Conservation (phyloP, 1,140 invertebrate genomes). For the Drosophila ambigua region DNA sequence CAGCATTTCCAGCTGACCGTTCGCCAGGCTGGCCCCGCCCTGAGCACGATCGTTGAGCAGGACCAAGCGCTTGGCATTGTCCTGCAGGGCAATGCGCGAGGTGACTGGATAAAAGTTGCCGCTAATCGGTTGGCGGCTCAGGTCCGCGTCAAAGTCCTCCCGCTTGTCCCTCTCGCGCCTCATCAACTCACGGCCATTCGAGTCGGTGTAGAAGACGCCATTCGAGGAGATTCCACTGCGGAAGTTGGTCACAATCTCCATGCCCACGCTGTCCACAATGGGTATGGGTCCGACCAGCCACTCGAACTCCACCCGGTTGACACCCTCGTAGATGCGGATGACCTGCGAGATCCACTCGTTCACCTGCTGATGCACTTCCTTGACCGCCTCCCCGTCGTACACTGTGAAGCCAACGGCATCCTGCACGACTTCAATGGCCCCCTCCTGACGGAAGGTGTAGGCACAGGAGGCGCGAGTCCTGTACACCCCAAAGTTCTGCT, state of each 20-base stretch:
- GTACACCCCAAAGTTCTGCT: constrained; percentile 92
- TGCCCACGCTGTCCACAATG: constrained; percentile 89
- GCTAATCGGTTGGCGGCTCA: constrained; percentile 88
- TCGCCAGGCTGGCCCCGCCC: constrained; percentile 91
- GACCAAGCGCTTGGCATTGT: constrained; percentile 85
- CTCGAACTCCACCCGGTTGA: constrained; percentile 92
- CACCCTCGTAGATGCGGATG: constrained; percentile 89
- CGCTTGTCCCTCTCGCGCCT: constrained; percentile 89
- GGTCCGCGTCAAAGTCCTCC: constrained; percentile 88
- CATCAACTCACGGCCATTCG: constrained; percentile 95
- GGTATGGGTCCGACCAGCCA: constrained; percentile 98
- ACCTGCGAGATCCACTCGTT: constrained; percentile 92
- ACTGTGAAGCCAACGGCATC: constrained; percentile 84
- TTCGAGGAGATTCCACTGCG: constrained; percentile 87
- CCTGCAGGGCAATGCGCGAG: constrained; percentile 89
- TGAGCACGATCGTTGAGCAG: constrained; percentile 94
- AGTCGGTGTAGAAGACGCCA: constrained; percentile 94
- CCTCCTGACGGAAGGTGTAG: constrained; percentile 93
- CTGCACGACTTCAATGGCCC: constrained; percentile 80
- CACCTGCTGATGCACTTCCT: constrained; percentile 92
- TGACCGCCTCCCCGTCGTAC: constrained; percentile 88
- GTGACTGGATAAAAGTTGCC: constrained; percentile 98
- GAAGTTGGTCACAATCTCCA: constrained; percentile 92
- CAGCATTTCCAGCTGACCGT: constrained; percentile 92
- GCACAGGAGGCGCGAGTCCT: constrained; percentile 90